Evolutionary conservation across 2,797 vertebrate species (phyloP).

Genomic region (Petrocephalus schoutedeni): DNA sequence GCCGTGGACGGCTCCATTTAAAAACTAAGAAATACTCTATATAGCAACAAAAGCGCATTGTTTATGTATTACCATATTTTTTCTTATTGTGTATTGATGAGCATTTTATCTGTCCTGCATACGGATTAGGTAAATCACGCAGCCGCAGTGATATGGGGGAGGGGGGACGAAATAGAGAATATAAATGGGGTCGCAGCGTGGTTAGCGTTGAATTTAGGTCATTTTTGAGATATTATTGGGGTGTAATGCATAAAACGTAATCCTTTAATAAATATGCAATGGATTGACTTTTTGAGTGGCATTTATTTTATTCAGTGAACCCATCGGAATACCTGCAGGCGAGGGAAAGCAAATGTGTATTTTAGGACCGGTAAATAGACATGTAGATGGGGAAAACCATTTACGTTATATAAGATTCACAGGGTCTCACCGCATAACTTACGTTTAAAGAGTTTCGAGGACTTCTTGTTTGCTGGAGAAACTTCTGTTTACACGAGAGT

Average conservation of each 20-base stretch:
- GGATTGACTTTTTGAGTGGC: not conserved
- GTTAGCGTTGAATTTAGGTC: not conserved
- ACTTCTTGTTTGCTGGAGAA: not conserved
- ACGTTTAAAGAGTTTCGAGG: not conserved
- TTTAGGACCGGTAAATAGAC: not conserved
- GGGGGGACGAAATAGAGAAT: not conserved
- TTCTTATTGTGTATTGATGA: not conserved
- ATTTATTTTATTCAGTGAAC: not conserved
- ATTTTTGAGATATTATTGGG: not conserved
- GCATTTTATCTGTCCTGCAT: not conserved
- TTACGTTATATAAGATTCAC: not conserved
- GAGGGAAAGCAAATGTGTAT: not conserved
- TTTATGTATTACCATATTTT: not conserved
- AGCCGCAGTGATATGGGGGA: not conserved
- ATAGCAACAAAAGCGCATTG: not conserved
- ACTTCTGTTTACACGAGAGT: constrained; percentile 10
- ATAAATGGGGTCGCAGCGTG: not conserved
- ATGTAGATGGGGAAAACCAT: not conserved
- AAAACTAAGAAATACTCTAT: not conserved
- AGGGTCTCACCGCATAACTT: not conserved
- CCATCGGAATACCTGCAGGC: not conserved
- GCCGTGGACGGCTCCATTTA: not conserved
- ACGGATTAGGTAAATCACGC: not conserved
- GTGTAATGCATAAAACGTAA: not conserved
- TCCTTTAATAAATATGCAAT: not conserved